Evolutionary conservation across 2,113 vertebrate genomes (phyloP).

Genomic region (Otus sunia): DNA sequence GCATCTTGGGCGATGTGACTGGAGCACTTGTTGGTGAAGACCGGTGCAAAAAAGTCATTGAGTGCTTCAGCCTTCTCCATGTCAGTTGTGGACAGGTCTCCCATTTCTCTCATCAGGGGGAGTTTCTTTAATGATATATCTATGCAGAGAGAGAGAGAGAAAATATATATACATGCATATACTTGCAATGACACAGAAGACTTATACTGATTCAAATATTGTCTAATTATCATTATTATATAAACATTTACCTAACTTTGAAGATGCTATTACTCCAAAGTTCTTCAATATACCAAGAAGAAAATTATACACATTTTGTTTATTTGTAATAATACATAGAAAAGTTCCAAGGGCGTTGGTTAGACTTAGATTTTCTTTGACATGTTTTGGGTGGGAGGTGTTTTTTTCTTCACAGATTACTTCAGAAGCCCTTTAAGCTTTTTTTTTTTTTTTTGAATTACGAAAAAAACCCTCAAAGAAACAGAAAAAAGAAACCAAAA

Average conservation of each 20-base stretch:
- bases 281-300: neutral
- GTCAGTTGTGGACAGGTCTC: neutral
- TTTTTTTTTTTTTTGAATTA: neutral
- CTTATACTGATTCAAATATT: neutral
- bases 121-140: neutral
- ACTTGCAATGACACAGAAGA: neutral
- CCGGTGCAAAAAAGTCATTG: neutral
- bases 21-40: neutral
- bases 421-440: neutral
- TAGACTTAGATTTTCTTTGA: neutral
- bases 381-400: neutral
- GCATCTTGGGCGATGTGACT: neutral
- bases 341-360: neutral
- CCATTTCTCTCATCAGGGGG: fast-evolving
- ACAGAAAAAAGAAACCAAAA: neutral
- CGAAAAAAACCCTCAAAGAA: neutral
- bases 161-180: neutral
- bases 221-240: neutral
- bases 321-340: neutral
- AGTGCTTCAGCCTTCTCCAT: too few relatives aligned
- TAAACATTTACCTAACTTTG: neutral
- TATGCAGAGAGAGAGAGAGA: too few relatives aligned
- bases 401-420: neutral
- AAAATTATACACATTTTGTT: neutral
- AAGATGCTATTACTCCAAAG: neutral